These are phyloP conservation scores for Phyllopteryx taeniolatus DNA, from an alignment of 2,113 vertebrate genomes.

Conservation along the genomic window DNA sequence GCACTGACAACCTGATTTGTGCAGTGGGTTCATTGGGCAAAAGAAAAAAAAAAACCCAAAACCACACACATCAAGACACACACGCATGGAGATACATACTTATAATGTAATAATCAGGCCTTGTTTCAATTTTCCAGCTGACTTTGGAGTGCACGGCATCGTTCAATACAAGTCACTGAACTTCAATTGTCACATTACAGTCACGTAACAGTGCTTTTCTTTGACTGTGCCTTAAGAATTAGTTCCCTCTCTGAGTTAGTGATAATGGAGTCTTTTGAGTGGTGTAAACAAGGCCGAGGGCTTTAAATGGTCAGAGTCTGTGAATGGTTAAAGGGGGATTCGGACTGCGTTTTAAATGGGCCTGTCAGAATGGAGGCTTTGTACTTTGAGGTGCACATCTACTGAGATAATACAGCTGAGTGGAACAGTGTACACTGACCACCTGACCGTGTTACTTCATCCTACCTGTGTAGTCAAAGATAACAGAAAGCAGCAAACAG, in stretches of 20 bases:
- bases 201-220: constrained; percentile 53
- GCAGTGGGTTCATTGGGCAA: constrained; percentile 18
- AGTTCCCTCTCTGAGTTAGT: constrained; percentile 53
- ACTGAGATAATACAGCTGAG: constrained; percentile 50
- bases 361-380: constrained; percentile 63
- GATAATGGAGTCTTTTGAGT: constrained; percentile 63
- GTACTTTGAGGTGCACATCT: constrained; percentile 46
- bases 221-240: constrained; percentile 48
- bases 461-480: neutral
- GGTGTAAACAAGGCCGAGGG: constrained; percentile 49
- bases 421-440: neutral
- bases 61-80: constrained; percentile 10
- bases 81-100: constrained; percentile 6
- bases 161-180: constrained; percentile 30
- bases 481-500: neutral
- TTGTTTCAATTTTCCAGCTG: neutral
- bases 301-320: constrained; percentile 51
- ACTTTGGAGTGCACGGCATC: constrained; percentile 25
- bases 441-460: neutral
- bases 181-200: constrained; percentile 47
- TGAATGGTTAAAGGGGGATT: constrained; percentile 56
- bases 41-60: constrained; percentile 22
- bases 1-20: constrained; percentile 41
- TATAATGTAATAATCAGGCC: neutral
- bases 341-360: constrained; percentile 48